phyloP scores from a whole-genome alignment of 2,888 invertebrate genomes.

The Drosophila nigricruria region DNA sequence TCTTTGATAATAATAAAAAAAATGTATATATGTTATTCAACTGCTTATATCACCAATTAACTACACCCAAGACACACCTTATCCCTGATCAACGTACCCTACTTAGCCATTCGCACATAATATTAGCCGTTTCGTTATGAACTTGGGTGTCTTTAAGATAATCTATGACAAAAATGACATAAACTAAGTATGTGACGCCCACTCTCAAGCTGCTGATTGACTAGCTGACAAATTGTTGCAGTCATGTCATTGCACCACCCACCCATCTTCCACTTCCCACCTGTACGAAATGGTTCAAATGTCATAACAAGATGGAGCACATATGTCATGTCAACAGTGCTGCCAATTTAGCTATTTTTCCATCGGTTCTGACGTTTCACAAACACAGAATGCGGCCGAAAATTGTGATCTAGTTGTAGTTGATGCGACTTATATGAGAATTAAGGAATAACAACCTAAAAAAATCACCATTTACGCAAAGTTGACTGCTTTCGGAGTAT shows the following conservation, averaged over 20 bases:
- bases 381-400: too few relatives aligned
- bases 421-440: too few relatives aligned
- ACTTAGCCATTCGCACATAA: conserved; percentile 1
- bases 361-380: too few relatives aligned
- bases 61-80: background rate
- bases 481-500: too few relatives aligned
- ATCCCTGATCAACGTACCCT: conserved; percentile 9
- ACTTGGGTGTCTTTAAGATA: conserved; percentile 7
- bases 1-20: too few relatives aligned
- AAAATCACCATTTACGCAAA: too few relatives aligned
- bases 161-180: conserved; percentile 14
- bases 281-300: conserved; percentile 68
- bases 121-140: background rate
- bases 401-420: too few relatives aligned
- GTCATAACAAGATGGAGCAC: conserved; percentile 70
- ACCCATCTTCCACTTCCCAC: conserved; percentile 31
- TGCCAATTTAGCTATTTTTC: too few relatives aligned
- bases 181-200: conserved; percentile 9
- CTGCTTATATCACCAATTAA: background rate
- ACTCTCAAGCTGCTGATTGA: conserved; percentile 60
- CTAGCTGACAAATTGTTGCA: conserved; percentile 64
- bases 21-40: background rate
- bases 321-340: conserved; percentile 46
- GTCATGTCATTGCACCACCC: conserved; percentile 33
- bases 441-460: too few relatives aligned